phyloP scores from a whole-genome alignment of 2,113 vertebrate species.

The Gorsachius goisagi region DNA sequence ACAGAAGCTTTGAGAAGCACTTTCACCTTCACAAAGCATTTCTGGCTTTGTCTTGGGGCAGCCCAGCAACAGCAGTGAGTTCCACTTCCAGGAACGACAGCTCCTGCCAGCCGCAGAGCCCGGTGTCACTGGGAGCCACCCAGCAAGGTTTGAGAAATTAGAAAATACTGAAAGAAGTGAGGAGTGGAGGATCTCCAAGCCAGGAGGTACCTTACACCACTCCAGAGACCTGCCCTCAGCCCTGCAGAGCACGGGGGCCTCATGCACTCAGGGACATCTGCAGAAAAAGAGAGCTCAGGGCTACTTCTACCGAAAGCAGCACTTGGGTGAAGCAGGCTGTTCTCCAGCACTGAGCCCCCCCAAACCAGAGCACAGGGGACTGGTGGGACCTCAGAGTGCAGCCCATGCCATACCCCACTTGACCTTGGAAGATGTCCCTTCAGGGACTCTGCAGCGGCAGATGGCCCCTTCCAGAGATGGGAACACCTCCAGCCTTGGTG shows the following conservation, averaged over 20 bases:
- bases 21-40: neutral
- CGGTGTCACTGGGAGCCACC: neutral
- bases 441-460: neutral
- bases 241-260: neutral
- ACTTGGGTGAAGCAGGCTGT: neutral
- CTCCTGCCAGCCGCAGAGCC: neutral
- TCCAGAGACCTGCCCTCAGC: neutral
- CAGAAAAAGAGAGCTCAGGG: neutral
- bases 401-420: neutral
- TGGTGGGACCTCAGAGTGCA: neutral
- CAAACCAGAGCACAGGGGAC: neutral
- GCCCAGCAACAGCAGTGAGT: neutral
- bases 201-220: neutral
- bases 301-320: neutral
- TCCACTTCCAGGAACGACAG: neutral
- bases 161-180: neutral
- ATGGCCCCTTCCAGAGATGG: neutral
- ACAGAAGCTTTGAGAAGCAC: neutral
- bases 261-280: neutral
- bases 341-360: neutral
- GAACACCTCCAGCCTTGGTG: neutral
- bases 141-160: neutral
- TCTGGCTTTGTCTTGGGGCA: neutral
- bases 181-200: rapidly evolving
- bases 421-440: neutral